These are phyloP conservation scores for Noctua janthe DNA, from an alignment of 2,888 invertebrate species.

Conservation along the genomic window DNA sequence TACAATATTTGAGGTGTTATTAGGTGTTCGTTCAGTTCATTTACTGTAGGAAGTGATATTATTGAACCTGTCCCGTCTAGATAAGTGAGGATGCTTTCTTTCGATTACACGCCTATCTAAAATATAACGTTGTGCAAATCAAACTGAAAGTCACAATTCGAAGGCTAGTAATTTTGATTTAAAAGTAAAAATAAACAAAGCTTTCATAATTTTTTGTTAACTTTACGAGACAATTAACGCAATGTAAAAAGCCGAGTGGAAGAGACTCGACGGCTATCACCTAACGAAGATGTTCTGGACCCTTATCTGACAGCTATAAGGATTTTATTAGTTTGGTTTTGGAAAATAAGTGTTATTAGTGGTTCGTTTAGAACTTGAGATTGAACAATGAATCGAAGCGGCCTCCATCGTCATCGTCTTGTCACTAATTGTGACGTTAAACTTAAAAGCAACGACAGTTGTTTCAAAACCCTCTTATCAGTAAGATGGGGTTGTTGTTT, in stretches of 20 bases:
- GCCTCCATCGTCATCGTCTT: background rate
- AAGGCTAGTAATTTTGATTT: background rate
- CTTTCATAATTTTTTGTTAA: background rate
- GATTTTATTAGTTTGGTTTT: background rate
- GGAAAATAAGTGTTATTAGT: background rate
- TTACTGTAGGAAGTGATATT: background rate
- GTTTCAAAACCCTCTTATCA: background rate
- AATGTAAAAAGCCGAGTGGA: background rate
- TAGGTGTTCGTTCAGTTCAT: background rate
- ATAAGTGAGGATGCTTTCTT: background rate
- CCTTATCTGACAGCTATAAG: background rate
- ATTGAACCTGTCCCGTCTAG: background rate
- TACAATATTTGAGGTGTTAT: constrained; percentile 1
- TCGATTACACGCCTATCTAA: background rate
- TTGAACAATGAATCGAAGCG: background rate
- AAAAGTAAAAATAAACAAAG: background rate
- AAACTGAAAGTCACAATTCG: too few relatives aligned
- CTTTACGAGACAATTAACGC: background rate
- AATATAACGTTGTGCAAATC: background rate
- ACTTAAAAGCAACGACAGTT: background rate
- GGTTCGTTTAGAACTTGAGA: background rate
- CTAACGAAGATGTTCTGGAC: background rate
- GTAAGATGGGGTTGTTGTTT: background rate
- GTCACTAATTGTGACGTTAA: background rate
- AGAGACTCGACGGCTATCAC: background rate